phyloP scores from a whole-genome alignment of 2,888 invertebrate genomes.

The Oconnorella tubifera region DNA sequence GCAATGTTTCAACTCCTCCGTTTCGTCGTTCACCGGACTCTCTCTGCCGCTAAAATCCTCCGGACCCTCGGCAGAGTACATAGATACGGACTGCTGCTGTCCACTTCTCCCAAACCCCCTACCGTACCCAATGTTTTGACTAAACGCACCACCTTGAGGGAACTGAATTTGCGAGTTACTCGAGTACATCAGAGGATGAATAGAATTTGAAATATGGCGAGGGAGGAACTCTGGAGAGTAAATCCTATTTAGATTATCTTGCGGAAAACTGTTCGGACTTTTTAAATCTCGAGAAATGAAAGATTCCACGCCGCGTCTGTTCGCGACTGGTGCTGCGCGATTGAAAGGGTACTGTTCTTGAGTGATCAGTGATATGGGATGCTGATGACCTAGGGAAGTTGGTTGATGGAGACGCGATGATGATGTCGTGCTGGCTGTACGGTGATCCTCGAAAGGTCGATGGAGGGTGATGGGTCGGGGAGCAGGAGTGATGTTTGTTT shows the following conservation, averaged over 20 bases:
- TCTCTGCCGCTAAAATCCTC: not conserved
- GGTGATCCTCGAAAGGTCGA: not conserved
- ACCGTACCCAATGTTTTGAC: too few species aligned
- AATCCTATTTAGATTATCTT: not conserved
- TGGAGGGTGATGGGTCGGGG: not conserved
- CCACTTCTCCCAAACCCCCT: not conserved
- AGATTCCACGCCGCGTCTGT: not conserved
- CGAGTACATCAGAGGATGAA: not conserved
- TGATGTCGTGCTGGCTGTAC: not conserved
- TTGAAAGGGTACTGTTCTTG: not conserved
- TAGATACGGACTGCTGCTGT: not conserved
- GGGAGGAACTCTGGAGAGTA: not conserved
- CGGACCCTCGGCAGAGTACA: conserved; percentile 5
- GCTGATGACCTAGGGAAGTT: not conserved
- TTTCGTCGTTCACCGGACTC: not conserved
- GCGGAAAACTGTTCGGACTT: not conserved
- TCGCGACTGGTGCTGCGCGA: not conserved
- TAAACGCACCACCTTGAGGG: not conserved
- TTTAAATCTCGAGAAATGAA: not conserved
- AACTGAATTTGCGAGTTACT: too few species aligned
- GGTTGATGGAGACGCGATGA: not conserved
- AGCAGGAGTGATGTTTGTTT: not conserved
- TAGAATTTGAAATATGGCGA: not conserved
- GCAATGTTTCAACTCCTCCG: not conserved
- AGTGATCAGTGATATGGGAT: not conserved